phyloP scores from a whole-genome alignment of 2,888 invertebrate species.

The Erebia epiphron region DNA sequence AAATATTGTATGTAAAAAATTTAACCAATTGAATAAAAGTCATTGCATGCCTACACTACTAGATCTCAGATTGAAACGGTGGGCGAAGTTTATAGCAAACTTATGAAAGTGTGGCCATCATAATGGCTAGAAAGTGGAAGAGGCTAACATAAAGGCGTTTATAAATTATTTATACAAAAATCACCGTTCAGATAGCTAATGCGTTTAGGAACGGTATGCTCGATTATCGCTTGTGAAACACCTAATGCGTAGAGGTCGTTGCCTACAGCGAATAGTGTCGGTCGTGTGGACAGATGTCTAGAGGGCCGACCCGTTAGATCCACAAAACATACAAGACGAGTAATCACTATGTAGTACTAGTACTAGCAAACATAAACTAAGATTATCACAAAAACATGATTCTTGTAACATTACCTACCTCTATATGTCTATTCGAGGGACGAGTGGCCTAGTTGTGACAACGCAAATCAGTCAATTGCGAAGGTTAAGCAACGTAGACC shows the following conservation, averaged over 20 bases:
- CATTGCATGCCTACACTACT: neutral
- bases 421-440: no score
- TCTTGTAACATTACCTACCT: neutral
- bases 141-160: constrained; percentile 23
- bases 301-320: constrained; percentile 43
- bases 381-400: neutral
- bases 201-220: constrained; percentile 35
- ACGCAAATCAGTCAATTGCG: no score
- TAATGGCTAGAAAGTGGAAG: constrained; percentile 43
- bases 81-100: constrained; percentile 32
- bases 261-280: constrained; percentile 29
- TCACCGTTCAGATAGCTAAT: constrained; percentile 33
- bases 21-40: neutral
- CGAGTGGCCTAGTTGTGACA: no score
- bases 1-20: no score
- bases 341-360: neutral
- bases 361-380: neutral
- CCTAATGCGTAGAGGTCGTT: neutral
- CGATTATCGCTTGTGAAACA: constrained; percentile 38
- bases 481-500: no score
- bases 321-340: constrained; percentile 31
- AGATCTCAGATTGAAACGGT: constrained; percentile 17
- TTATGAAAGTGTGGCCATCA: constrained; percentile 37
- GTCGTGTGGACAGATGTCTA: constrained; percentile 40
- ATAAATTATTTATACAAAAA: constrained; percentile 38